These are phyloP conservation scores for Rhabdophis nuchalis DNA, from an alignment of 2,797 vertebrate genomes.

Conservation along the genomic window DNA sequence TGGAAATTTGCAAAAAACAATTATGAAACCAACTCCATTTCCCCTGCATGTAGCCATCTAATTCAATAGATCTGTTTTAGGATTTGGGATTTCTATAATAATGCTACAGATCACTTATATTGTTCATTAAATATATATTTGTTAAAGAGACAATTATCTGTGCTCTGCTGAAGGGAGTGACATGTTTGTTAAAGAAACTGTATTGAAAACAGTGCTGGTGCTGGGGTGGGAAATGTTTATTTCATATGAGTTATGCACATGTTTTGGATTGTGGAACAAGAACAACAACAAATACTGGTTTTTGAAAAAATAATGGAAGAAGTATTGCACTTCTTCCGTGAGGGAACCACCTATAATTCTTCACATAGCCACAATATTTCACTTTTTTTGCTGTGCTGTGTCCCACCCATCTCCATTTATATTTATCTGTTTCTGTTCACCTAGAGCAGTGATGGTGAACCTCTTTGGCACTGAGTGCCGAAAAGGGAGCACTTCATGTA, in stretches of 20 bases:
- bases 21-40: not conserved
- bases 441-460: no score
- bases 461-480: no score
- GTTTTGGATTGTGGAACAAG: not conserved
- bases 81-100: not conserved
- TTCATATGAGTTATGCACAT: not conserved
- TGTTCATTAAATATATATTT: not conserved
- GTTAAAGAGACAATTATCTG: not conserved
- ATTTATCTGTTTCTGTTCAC: not conserved
- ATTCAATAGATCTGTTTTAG: not conserved
- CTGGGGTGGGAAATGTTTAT: not conserved
- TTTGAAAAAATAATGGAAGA: not conserved
- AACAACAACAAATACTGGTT: not conserved
- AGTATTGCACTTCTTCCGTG: no score
- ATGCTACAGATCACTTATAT: not conserved
- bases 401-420: not conserved
- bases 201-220: not conserved
- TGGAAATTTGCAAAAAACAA: not conserved
- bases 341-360: not conserved
- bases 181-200: not conserved
- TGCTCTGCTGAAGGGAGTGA: not conserved
- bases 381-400: not conserved
- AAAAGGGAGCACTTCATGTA: no score
- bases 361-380: not conserved
- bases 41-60: not conserved